Evolutionary conservation across 2,113 vertebrate species (phyloP).

Genomic region (Scolopax mira): DNA sequence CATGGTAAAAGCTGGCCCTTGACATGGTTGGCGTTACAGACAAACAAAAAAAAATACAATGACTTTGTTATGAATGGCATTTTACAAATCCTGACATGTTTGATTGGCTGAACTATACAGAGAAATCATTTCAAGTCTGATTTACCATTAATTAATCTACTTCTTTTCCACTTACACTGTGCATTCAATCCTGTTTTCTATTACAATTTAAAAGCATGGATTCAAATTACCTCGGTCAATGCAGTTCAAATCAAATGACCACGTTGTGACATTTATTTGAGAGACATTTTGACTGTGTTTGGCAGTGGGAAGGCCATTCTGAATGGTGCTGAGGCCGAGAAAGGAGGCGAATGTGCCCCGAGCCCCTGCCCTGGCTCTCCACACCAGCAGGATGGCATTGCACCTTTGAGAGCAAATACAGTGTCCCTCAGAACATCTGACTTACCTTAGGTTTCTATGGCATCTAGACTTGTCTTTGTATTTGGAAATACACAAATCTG

Average conservation of each 20-base stretch:
- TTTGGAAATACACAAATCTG: neutral
- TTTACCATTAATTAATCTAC: neutral
- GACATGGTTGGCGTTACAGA: neutral
- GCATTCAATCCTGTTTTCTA: neutral
- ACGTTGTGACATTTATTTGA: neutral
- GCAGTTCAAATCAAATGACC: neutral
- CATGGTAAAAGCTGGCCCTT: neutral
- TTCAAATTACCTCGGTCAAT: neutral
- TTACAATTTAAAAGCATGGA: neutral
- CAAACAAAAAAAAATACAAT: neutral
- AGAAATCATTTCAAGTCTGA: neutral
- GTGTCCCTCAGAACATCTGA: neutral
- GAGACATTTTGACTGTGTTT: too few species aligned
- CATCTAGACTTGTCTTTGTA: neutral
- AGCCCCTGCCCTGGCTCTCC: neutral
- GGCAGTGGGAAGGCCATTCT: neutral
- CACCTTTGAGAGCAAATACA: neutral
- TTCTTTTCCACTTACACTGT: neutral
- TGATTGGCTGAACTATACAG: neutral
- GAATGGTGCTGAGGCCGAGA: neutral
- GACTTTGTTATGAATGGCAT: neutral
- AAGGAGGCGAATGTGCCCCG: rapidly evolving
- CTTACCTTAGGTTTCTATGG: neutral
- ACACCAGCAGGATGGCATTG: neutral
- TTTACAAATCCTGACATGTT: neutral